Conservation (phyloP, 2,113 vertebrate species). For the Pipra filicauda region DNA sequence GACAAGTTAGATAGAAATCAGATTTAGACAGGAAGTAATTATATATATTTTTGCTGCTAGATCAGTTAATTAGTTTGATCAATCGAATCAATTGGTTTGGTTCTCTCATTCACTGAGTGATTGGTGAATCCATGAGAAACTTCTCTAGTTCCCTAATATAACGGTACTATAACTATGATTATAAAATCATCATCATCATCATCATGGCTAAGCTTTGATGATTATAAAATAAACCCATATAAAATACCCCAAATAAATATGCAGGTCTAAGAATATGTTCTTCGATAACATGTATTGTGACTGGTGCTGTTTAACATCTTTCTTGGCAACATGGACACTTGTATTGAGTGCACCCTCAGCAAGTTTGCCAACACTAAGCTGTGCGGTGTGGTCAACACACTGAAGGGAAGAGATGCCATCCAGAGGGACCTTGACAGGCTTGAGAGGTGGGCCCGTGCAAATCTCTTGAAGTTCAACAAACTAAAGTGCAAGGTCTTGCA, state of each 20-base stretch:
- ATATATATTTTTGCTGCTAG: not conserved
- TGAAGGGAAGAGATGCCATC: not conserved
- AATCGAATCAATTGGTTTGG: not conserved
- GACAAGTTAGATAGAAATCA: not conserved
- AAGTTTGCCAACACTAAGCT: not conserved
- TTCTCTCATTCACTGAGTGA: not conserved
- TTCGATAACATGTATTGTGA: not conserved
- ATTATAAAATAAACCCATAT: not conserved
- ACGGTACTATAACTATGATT: not conserved
- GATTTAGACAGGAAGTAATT: not conserved
- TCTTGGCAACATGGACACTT: not conserved
- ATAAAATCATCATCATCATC: not conserved
- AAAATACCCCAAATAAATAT: not conserved
- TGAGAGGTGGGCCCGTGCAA: not conserved
- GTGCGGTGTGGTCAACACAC: not conserved
- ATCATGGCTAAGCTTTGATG: not conserved
- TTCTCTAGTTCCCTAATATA: not conserved
- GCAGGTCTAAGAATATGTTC: not conserved
- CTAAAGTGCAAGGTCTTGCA: not conserved
- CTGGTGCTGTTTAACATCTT: not conserved
- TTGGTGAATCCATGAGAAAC: not conserved
- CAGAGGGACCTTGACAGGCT: not conserved
- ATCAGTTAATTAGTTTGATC: not conserved
- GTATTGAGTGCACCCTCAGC: not conserved
- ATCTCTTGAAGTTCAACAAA: not conserved